Evolutionary conservation across 1,140 invertebrate genomes (phyloP).

Genomic region (Drosophila nasuta): DNA sequence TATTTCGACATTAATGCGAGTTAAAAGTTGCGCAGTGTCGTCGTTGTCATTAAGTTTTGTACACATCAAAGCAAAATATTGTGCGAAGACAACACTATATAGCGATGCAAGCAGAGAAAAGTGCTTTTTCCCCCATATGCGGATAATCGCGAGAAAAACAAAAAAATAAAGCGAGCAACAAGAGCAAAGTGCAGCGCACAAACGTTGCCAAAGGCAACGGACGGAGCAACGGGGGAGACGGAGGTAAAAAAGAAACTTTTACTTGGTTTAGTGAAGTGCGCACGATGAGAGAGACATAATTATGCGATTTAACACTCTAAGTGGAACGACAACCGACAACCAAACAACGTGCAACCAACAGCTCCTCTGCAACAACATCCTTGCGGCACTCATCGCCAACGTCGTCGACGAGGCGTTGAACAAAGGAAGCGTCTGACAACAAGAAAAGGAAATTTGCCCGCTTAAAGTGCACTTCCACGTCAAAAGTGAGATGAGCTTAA

Average conservation of each 20-base stretch:
- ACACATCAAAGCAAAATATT: slow-evolving; percentile 43
- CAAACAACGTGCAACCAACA: slow-evolving; percentile 38
- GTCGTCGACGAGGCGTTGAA: slow-evolving; percentile 48
- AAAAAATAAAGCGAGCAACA: not conserved
- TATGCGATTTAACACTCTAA: slow-evolving; percentile 83
- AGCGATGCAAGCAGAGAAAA: slow-evolving; percentile 47
- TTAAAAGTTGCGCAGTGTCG: slow-evolving; percentile 63
- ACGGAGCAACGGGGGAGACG: no score
- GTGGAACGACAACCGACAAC: slow-evolving; percentile 58
- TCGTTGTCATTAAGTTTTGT: slow-evolving; percentile 65
- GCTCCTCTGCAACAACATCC: slow-evolving; percentile 19
- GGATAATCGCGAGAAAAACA: not conserved
- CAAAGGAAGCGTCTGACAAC: slow-evolving; percentile 71
- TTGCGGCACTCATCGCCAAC: slow-evolving; percentile 23
- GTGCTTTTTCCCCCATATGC: slow-evolving; percentile 48
- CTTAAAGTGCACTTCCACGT: slow-evolving; percentile 74
- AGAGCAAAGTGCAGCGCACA: slow-evolving; percentile 27
- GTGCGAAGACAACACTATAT: slow-evolving; percentile 10
- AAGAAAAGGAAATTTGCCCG: slow-evolving; percentile 77
- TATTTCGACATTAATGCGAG: slow-evolving; percentile 71
- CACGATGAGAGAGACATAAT: slow-evolving; percentile 81
- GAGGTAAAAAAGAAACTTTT: slow-evolving; percentile 50
- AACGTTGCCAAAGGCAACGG: slow-evolving; percentile 53
- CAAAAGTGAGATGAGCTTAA: slow-evolving; percentile 67
- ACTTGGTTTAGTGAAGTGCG: slow-evolving; percentile 75